Percentiles rank a stretch among this genome's conserved stretches.
Conservation (phyloP, 2,113 vertebrate genomes). For the Neopipo cinnamomea region DNA sequence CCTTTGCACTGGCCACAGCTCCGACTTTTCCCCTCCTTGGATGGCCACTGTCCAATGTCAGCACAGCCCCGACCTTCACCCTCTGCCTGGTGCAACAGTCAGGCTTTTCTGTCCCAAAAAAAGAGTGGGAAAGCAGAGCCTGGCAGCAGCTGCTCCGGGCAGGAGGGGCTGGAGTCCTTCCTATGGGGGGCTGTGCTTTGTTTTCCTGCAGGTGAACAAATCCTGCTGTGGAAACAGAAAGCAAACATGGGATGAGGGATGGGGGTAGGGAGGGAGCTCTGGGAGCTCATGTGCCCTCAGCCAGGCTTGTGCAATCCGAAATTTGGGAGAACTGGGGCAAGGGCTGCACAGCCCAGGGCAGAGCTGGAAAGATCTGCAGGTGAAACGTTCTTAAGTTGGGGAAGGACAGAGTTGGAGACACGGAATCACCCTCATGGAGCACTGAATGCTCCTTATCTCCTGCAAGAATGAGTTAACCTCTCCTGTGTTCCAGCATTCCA, state of each 20-base stretch:
- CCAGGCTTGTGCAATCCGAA: background rate
- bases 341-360: background rate
- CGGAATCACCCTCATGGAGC: background rate
- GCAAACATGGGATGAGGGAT: background rate
- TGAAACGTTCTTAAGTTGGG: background rate
- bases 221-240: background rate
- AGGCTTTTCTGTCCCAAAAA: background rate
- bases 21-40: background rate
- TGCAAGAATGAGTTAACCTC: background rate
- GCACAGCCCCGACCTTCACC: background rate
- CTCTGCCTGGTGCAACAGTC: background rate
- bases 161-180: background rate
- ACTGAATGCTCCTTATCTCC: accelerated
- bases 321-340: background rate
- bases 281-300: background rate
- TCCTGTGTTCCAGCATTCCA: accelerated
- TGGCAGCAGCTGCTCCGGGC: background rate
- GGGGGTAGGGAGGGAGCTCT: background rate
- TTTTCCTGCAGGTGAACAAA: slow-evolving; percentile 9
- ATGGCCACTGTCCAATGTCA: background rate
- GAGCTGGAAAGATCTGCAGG: background rate
- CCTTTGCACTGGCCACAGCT: background rate
- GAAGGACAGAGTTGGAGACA: accelerated
- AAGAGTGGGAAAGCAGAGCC: background rate
- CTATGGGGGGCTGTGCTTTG: background rate